These are phyloP conservation scores for Sebastes schlegelii DNA, from an alignment of 2,113 vertebrate species.

Conservation along the genomic window DNA sequence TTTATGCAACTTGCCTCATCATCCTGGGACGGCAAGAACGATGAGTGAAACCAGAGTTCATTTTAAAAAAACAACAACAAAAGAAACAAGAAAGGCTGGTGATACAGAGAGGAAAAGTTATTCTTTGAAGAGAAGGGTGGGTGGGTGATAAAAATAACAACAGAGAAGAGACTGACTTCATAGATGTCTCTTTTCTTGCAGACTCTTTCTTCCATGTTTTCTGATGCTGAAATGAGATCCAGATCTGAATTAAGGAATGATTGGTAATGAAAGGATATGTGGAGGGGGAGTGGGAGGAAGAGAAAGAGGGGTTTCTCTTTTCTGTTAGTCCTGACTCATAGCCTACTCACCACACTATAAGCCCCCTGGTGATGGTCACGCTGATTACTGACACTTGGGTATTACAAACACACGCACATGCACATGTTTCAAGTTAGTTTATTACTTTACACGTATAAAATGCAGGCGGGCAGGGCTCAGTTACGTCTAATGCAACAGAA, in stretches of 20 bases:
- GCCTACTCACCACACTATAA: constrained; percentile 64
- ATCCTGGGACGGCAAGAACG: constrained; percentile 11
- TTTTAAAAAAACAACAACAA: constrained; percentile 22
- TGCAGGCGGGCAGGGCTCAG: constrained; percentile 11
- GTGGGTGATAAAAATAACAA: constrained; percentile 79
- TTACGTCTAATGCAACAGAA: constrained; percentile 3
- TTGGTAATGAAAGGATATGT: constrained; percentile 81
- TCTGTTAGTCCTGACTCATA: constrained; percentile 75
- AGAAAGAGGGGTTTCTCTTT: constrained; percentile 59
- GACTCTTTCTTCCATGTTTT: constrained; percentile 58
- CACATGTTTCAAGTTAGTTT: constrained; percentile 61
- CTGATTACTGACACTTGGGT: constrained; percentile 74
- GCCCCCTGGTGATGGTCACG: constrained; percentile 71
- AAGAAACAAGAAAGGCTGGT: constrained; percentile 8
- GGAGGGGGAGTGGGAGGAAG: background rate
- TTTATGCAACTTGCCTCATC: constrained; percentile 40
- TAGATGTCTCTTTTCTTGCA: constrained; percentile 65
- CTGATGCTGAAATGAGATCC: constrained; percentile 82
- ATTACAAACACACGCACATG: constrained; percentile 63
- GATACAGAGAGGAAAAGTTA: constrained; percentile 61
- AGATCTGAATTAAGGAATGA: constrained; percentile 80
- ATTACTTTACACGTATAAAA: constrained; percentile 57
- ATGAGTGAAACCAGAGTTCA: constrained; percentile 64
- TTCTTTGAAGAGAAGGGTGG: constrained; percentile 66
- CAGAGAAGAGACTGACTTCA: constrained; percentile 72